Evolutionary conservation across 1,140 invertebrate genomes (phyloP).

Genomic region (Magallana angulata): DNA sequence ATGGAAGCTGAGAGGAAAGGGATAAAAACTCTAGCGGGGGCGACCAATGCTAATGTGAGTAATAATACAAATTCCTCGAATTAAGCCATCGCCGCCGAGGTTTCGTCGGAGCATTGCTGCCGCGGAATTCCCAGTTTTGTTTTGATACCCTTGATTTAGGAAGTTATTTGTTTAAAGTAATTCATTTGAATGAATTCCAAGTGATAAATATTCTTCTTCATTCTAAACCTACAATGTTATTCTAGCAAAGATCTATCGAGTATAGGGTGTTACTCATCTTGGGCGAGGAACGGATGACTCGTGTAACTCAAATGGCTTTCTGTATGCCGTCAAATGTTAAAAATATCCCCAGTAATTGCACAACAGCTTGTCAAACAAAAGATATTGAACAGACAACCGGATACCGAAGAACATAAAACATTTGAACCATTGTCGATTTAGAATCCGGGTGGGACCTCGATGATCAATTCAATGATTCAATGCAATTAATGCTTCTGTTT

Average conservation of each 20-base stretch:
- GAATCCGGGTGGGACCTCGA: neutral
- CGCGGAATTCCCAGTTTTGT: conserved; percentile 6
- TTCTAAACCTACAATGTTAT: neutral
- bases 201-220: conserved; percentile 11
- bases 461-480: neutral
- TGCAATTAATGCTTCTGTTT: neutral
- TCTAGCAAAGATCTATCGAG: conserved; percentile 13
- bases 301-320: neutral
- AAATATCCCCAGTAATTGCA: conserved; percentile 7
- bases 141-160: conserved; percentile 28
- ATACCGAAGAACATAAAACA: neutral
- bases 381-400: neutral
- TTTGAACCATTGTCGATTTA: neutral
- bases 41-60: conserved; percentile 12
- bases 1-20: neutral
- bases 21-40: neutral
- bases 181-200: conserved; percentile 33
- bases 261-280: neutral
- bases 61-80: conserved; percentile 19
- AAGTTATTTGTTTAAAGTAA: conserved; percentile 33
- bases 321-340: neutral
- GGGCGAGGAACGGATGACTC: neutral
- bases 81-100: neutral
- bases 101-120: neutral
- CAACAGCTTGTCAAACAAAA: neutral